Conservation (phyloP, 1,140 invertebrate genomes). For the Aphaenogaster floridana region DNA sequence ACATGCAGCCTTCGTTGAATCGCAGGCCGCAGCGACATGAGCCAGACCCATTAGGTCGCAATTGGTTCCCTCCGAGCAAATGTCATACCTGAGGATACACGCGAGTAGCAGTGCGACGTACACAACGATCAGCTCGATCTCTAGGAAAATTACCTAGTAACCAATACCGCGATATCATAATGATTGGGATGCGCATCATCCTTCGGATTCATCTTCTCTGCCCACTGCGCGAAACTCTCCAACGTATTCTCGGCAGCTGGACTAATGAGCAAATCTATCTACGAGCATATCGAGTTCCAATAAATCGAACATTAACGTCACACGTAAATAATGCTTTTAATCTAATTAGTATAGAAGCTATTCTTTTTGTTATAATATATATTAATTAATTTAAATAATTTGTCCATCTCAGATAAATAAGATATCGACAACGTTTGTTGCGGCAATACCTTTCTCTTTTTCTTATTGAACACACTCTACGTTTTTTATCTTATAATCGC, state of each 20-base stretch:
- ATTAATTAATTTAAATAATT: background rate
- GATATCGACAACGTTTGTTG: background rate
- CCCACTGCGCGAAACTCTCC: constrained; percentile 91
- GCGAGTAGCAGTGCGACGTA: constrained; percentile 69
- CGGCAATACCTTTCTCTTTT: background rate
- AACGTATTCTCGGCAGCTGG: constrained; percentile 89
- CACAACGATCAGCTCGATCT: constrained; percentile 45
- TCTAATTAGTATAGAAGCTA: background rate
- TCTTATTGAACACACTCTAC: too few species aligned
- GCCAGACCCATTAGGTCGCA: constrained; percentile 91
- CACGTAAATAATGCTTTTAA: background rate
- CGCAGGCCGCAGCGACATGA: constrained; percentile 90
- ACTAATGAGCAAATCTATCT: constrained; percentile 87
- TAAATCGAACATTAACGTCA: constrained; percentile 15
- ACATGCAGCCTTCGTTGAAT: constrained; percentile 88
- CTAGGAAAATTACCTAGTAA: constrained; percentile 89
- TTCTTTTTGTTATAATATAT: background rate
- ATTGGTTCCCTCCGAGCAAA: constrained; percentile 88
- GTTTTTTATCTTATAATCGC: background rate
- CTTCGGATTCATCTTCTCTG: constrained; percentile 89
- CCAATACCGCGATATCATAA: constrained; percentile 91
- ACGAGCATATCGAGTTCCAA: constrained; percentile 34
- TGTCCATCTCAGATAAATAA: background rate
- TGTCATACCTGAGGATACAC: constrained; percentile 86
- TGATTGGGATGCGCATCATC: constrained; percentile 90